Evolutionary conservation across 1,140 invertebrate genomes (phyloP).

Genomic region (Eueides isabella): DNA sequence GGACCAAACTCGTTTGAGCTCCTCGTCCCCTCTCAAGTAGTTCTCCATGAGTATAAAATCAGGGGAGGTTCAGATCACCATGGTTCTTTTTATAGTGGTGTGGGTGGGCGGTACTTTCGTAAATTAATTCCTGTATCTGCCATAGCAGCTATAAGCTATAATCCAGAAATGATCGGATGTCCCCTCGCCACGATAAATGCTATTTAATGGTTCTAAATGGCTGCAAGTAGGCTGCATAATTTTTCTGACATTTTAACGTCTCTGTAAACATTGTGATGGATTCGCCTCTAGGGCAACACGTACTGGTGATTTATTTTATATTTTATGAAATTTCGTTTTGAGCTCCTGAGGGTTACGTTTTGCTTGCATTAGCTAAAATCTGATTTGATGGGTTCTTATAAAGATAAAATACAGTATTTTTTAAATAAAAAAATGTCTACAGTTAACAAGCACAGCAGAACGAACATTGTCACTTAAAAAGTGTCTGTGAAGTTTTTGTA

Average conservation of each 20-base stretch:
- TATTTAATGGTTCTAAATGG: constrained; percentile 65
- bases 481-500: not conserved
- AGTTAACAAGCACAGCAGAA: too few relatives aligned
- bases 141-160: constrained; percentile 70
- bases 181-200: constrained; percentile 66
- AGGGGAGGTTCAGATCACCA: constrained; percentile 43
- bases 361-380: not conserved
- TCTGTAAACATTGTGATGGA: constrained; percentile 12
- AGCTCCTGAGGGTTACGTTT: not conserved
- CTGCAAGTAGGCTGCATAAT: constrained; percentile 17
- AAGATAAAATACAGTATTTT: too few relatives aligned
- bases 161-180: constrained; percentile 78
- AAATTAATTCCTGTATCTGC: constrained; percentile 77
- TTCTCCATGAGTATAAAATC: constrained; percentile 2
- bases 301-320: not conserved
- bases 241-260: constrained; percentile 11
- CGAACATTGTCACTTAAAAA: not conserved
- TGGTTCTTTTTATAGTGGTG: constrained; percentile 56
- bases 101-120: constrained; percentile 53
- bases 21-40: constrained; percentile 32
- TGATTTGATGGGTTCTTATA: not conserved
- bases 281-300: not conserved
- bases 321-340: not conserved
- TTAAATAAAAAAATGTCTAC: too few relatives aligned
- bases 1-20: constrained; percentile 50